Evolutionary conservation across 2,888 invertebrate species (phyloP), one percentile per base, ranked within the genome.

Genomic region (Lordiphosa fenestrarum): DNA sequence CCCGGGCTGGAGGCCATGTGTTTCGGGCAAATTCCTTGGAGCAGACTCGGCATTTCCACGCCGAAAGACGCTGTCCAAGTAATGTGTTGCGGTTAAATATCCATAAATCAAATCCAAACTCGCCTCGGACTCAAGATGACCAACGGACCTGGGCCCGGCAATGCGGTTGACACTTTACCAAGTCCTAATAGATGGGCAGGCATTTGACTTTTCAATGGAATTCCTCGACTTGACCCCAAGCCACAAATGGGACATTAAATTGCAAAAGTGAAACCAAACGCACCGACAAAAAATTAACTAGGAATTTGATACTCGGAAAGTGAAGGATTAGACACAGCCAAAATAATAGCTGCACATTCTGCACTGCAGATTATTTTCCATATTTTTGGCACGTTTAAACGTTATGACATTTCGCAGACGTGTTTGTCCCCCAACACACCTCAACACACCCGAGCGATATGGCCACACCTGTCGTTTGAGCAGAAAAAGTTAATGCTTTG

Each of bases 81-180:
- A 81, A 80, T 86, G 85, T 80, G 77, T 88, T 44, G 88, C 71
- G 88, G 88, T 88, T 87, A 88, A 88, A 88, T 78, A 83, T 83
- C 88, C 88, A 88, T 88, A 88, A 88, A 88, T 88, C 88, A 88
- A 88, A 87, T 81, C 80, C 71, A 67, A 69, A 53, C 71, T 69
- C 73, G 51, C 60, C 67, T 58, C 66, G 74, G 59, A 44, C 71
- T 71, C 77, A 85, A 87, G 86, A 87, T 85, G 81, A 74, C 84
- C 80, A 72, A 49, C 62, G 67, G 66, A 68, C 46, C 63, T 52
- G 23, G 42, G 35, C 23, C 60, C 52, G 72, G 66, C 67, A 71
- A 77, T 86, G 86, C 65, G 76, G 86, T 85, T 86, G 86, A 86
- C 86, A 86, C 64, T 85, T 85, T 84, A 68, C 72, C 62, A 49